Evolutionary conservation across 2,797 vertebrate genomes (phyloP).

Genomic region (Aeoliscus strigatus): DNA sequence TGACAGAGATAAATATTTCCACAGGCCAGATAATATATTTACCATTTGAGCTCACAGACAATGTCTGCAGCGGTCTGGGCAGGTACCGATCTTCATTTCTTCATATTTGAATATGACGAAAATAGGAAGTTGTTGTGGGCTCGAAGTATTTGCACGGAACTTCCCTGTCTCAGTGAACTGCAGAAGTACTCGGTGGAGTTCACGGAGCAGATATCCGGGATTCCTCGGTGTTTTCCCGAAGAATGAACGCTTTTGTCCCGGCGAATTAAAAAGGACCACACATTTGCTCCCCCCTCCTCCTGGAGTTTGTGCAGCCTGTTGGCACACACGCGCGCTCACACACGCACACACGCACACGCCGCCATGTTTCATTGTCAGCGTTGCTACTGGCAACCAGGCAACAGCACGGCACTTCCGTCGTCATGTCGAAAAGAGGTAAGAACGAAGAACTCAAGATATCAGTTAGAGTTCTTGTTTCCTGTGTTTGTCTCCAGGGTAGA

Average conservation of each 20-base stretch:
- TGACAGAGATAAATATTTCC: too few relatives aligned
- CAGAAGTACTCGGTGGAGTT: too few relatives aligned
- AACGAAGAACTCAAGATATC: background rate
- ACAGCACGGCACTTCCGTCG: constrained; percentile 47
- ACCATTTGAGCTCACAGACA: too few relatives aligned
- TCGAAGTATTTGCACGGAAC: too few relatives aligned
- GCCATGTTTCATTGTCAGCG: constrained; percentile 35
- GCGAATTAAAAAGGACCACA: background rate
- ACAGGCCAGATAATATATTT: too few relatives aligned
- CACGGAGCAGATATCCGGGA: background rate
- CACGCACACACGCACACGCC: background rate
- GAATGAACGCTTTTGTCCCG: constrained; percentile 14
- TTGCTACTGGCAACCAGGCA: constrained; percentile 53
- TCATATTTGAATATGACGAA: too few relatives aligned
- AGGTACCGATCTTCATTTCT: too few relatives aligned
- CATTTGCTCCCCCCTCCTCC: constrained; percentile 7
- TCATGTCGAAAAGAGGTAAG: constrained; percentile 26
- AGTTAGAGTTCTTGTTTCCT: too few relatives aligned
- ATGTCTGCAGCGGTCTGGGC: too few relatives aligned
- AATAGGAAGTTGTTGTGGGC: too few relatives aligned
- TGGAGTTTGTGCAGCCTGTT: background rate
- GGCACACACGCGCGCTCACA: background rate
- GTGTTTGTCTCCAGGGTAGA: background rate
- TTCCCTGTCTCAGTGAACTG: too few relatives aligned
- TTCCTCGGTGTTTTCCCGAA: constrained; percentile 18